phyloP scores from a whole-genome alignment of 2,113 vertebrate species.

The Thunnus thynnus region DNA sequence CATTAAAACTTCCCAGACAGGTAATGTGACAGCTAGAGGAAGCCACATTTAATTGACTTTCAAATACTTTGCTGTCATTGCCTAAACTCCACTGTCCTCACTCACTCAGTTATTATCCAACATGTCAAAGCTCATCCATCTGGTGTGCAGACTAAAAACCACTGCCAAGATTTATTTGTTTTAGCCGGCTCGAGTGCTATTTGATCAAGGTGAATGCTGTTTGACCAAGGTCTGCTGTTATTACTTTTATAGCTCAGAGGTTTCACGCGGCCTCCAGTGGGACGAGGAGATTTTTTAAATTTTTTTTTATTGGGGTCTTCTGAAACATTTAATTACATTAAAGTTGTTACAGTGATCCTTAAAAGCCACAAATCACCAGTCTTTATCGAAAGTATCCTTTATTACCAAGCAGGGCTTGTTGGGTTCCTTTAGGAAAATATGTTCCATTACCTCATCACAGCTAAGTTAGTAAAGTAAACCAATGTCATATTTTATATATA shows the following conservation, averaged over 20 bases:
- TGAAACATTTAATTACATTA: slow-evolving; percentile 2
- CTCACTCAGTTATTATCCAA: slow-evolving; percentile 44
- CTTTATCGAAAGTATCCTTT: neutral
- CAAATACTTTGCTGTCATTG: slow-evolving; percentile 62
- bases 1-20: slow-evolving; percentile 53
- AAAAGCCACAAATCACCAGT: neutral
- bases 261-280: neutral
- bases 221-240: slow-evolving; percentile 57
- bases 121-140: slow-evolving; percentile 69
- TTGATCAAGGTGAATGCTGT: slow-evolving; percentile 66
- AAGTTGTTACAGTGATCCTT: neutral
- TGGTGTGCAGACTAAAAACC: slow-evolving; percentile 36
- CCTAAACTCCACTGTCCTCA: slow-evolving; percentile 34
- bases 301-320: neutral
- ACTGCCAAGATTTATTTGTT: slow-evolving; percentile 48
- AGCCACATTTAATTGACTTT: slow-evolving; percentile 62
- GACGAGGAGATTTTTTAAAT: neutral
- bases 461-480: no score
- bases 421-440: no score
- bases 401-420: neutral
- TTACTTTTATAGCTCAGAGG: slow-evolving; percentile 14
- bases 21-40: slow-evolving; percentile 52
- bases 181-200: slow-evolving; percentile 33
- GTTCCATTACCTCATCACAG: no score
- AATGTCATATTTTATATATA: no score